phyloP scores from a whole-genome alignment of 2,888 invertebrate genomes.

The Drosophila nr. medialis region DNA sequence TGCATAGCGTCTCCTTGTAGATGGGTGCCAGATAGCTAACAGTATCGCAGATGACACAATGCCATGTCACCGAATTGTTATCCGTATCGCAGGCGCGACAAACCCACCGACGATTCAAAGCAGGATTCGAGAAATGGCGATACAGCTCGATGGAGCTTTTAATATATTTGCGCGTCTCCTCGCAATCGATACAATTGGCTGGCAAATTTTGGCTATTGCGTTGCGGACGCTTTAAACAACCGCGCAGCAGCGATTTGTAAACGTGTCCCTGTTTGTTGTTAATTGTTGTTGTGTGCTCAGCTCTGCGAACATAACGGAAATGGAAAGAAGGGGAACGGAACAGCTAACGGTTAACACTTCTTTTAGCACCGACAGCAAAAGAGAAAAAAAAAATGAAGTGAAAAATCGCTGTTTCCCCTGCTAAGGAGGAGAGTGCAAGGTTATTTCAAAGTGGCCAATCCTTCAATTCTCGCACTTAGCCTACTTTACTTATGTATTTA shows the following conservation, averaged over 20 bases:
- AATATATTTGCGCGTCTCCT: conserved; percentile 84
- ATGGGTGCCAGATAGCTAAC: conserved; percentile 85
- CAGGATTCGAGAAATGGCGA: conserved; percentile 85
- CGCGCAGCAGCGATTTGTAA: conserved; percentile 84
- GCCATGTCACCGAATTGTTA: conserved; percentile 85
- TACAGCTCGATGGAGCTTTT: conserved; percentile 83
- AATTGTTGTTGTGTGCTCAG: conserved; percentile 71
- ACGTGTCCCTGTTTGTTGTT: conserved; percentile 70
- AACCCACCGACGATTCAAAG: conserved; percentile 84
- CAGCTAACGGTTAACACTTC: conserved; percentile 21
- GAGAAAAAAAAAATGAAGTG: conserved; percentile 1
- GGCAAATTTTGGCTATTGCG: conserved; percentile 83
- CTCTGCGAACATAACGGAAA: conserved; percentile 75
- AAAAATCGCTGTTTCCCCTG: neutral
- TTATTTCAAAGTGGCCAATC: conserved; percentile 32
- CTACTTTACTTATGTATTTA: neutral
- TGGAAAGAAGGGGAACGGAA: conserved; percentile 23
- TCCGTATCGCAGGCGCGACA: conserved; percentile 84
- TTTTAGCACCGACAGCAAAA: conserved; percentile 5
- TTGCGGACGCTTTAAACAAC: conserved; percentile 83
- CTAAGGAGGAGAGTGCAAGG: conserved; percentile 10
- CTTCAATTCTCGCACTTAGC: neutral
- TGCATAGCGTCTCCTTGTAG: conserved; percentile 83
- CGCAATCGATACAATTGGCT: conserved; percentile 83
- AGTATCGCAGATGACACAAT: conserved; percentile 84